Conservation (phyloP, 2,888 invertebrate species). For the Neoaliturus tenellus region DNA sequence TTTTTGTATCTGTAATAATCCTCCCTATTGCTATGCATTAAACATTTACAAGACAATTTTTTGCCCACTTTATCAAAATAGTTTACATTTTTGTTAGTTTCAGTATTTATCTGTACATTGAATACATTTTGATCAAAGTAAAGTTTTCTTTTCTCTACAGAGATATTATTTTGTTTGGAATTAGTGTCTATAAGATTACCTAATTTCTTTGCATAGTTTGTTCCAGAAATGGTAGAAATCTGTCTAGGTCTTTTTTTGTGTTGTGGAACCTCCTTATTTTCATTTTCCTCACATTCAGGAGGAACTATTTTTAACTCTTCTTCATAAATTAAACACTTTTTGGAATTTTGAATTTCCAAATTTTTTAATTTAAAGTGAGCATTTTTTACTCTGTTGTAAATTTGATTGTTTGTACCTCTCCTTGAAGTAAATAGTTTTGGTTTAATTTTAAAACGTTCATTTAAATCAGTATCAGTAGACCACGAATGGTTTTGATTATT, state of each 20-base stretch:
- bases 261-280: not conserved
- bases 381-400: no score
- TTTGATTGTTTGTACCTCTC: no score
- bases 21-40: slow-evolving; percentile 14
- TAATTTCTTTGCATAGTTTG: not conserved
- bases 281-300: not conserved
- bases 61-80: not conserved
- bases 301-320: not conserved
- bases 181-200: not conserved
- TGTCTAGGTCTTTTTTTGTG: not conserved
- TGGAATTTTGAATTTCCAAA: no score
- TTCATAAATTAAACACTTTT: not conserved
- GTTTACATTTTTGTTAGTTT: not conserved
- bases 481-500: not conserved
- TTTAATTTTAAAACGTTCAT: not conserved
- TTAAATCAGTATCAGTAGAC: not conserved
- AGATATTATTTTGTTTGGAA: not conserved
- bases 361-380: no score
- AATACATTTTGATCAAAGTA: not conserved
- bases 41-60: slow-evolving; percentile 34
- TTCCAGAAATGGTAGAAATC: not conserved
- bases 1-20: slow-evolving; percentile 25
- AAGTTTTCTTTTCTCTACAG: not conserved
- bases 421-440: not conserved
- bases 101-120: not conserved